A percentile compares a stretch with the other conserved stretches of the same genome.
Conservation (phyloP, 2,113 vertebrate species). For the Hemiprocne comata region DNA sequence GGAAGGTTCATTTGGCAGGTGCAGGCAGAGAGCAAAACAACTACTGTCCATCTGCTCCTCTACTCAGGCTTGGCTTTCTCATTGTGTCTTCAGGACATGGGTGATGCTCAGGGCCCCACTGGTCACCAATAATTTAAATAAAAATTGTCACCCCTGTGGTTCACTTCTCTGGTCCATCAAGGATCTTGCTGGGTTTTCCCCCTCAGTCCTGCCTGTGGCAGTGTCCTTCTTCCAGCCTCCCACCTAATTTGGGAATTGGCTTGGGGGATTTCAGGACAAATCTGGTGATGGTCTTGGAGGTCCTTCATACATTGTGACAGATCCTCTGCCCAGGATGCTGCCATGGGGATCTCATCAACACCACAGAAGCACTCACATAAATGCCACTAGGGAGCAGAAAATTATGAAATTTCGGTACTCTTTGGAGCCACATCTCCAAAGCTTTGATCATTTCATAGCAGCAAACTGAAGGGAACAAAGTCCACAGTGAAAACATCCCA, state of each 20-base stretch:
- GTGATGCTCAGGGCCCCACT: accelerated
- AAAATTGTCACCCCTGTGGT: neutral
- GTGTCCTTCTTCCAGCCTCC: neutral
- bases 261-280: neutral
- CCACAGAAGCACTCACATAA: neutral
- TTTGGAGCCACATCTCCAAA: neutral
- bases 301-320: neutral
- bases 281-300: neutral
- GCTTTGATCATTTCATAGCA: neutral
- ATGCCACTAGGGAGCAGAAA: neutral
- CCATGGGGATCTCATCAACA: neutral
- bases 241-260: accelerated
- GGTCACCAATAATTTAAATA: neutral
- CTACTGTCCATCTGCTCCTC: conserved; percentile 56
- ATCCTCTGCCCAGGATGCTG: neutral
- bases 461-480: neutral
- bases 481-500: neutral
- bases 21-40: conserved; percentile 17
- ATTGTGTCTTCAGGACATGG: neutral
- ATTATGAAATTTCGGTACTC: accelerated
- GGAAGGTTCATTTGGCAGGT: conserved; percentile 28
- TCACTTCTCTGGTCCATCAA: neutral
- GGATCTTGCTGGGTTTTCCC: neutral
- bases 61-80: neutral
- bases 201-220: accelerated